These are phyloP conservation scores for Callyntrura sp. DNA, from an alignment of 2,888 invertebrate genomes.

Conservation along the genomic window DNA sequence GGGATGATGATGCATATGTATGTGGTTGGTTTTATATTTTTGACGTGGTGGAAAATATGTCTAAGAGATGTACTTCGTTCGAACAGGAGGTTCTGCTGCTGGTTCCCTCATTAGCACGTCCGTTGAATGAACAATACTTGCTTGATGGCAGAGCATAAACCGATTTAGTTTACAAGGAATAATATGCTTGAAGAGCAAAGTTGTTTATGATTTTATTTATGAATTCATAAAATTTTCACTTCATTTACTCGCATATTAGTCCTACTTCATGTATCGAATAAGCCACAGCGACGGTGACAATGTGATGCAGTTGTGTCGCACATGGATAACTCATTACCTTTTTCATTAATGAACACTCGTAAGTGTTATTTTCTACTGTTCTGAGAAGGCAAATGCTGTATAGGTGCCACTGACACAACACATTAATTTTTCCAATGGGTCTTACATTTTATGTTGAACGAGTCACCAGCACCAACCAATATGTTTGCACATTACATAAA, in stretches of 20 bases:
- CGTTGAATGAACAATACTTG: neutral
- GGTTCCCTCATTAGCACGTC: conserved; percentile 10
- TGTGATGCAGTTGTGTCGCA: neutral
- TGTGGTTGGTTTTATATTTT: too few species aligned
- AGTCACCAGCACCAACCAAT: neutral
- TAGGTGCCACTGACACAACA: neutral
- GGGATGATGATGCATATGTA: too few species aligned
- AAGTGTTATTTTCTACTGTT: too few species aligned
- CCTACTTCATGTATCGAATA: neutral
- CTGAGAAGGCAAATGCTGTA: too few species aligned
- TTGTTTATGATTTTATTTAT: neutral
- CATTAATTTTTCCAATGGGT: too few species aligned
- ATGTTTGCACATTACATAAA: neutral
- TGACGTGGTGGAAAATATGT: too few species aligned
- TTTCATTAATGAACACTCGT: neutral
- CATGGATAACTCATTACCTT: neutral
- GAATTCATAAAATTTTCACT: neutral
- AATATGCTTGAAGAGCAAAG: neutral
- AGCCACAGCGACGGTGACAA: neutral
- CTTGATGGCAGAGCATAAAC: neutral
- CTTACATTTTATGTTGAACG: neutral
- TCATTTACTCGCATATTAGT: neutral
- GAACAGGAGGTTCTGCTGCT: neutral
- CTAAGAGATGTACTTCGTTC: too few species aligned
- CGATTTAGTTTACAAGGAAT: neutral